A percentile compares a stretch with the other conserved stretches of the same genome.
phyloP scores from a whole-genome alignment of 2,797 vertebrate genomes.

The Melanotaenia pygmaea region DNA sequence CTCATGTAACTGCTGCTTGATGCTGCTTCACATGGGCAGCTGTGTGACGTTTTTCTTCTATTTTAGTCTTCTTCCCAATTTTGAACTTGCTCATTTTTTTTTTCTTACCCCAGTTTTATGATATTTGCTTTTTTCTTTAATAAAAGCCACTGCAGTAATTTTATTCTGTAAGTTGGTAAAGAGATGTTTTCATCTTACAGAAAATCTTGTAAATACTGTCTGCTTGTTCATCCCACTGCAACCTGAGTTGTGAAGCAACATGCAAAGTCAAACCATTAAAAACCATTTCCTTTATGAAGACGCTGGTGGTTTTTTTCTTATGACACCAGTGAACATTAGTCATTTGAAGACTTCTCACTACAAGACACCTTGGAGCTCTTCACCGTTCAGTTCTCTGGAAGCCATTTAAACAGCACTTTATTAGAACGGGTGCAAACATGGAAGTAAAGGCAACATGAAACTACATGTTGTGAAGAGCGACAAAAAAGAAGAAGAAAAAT shows the following conservation, averaged over 20 bases:
- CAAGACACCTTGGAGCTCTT: neutral
- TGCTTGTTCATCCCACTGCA: neutral
- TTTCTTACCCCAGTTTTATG: neutral
- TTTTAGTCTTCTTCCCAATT: slow-evolving; percentile 63
- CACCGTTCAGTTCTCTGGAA: neutral
- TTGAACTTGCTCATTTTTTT: slow-evolving; percentile 13
- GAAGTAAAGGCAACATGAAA: slow-evolving; percentile 63
- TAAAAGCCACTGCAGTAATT: fast-evolving
- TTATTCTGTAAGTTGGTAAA: neutral
- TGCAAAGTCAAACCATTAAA: slow-evolving; percentile 35
- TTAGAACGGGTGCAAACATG: slow-evolving; percentile 57
- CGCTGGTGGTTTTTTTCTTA: slow-evolving; percentile 16
- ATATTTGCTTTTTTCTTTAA: neutral
- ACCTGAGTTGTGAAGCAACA: slow-evolving; percentile 21
- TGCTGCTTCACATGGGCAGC: slow-evolving; percentile 12
- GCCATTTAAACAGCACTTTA: slow-evolving; percentile 9
- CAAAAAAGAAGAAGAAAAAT: slow-evolving; percentile 71
- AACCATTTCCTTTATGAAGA: slow-evolving; percentile 69
- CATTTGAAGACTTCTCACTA: slow-evolving; percentile 38
- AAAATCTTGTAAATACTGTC: neutral
- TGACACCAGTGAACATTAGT: slow-evolving; percentile 24
- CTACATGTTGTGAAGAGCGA: slow-evolving; percentile 54
- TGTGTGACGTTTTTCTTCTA: slow-evolving; percentile 61
- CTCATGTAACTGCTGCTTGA: slow-evolving; percentile 40
- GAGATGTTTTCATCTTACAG: neutral